phyloP scores from a whole-genome alignment of 2,888 invertebrate genomes.

The Aleiodes leptofemur region DNA sequence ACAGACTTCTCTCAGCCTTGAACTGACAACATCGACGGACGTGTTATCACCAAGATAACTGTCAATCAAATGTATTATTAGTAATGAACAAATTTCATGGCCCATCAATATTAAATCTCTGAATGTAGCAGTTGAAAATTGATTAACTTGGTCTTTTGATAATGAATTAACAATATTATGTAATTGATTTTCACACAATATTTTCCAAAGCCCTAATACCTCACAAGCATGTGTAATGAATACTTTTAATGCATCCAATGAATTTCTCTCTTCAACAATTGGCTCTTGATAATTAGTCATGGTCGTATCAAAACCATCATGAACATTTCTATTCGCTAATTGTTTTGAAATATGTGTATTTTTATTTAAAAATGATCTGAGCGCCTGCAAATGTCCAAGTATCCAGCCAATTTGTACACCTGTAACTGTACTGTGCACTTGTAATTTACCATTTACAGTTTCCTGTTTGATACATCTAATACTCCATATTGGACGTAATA shows the following conservation, averaged over 20 bases:
- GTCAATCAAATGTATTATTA: constrained; percentile 91
- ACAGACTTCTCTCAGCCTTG: constrained; percentile 91
- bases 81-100: constrained; percentile 84
- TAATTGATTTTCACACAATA: constrained; percentile 94
- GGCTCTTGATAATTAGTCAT: constrained; percentile 67
- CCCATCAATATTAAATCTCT: constrained; percentile 88
- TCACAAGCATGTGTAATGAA: constrained; percentile 89
- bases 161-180: constrained; percentile 85
- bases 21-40: constrained; percentile 93
- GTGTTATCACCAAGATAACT: constrained; percentile 96
- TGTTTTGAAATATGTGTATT: constrained; percentile 78
- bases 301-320: constrained; percentile 67
- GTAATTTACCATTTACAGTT: constrained; percentile 62
- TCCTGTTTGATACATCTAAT: constrained; percentile 83
- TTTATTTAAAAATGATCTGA: constrained; percentile 84
- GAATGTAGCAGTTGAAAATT: constrained; percentile 79
- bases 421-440: constrained; percentile 68
- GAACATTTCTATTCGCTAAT: constrained; percentile 60
- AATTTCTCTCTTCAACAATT: constrained; percentile 83
- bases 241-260: constrained; percentile 85
- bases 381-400: constrained; percentile 84
- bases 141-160: constrained; percentile 80
- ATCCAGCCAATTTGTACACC: constrained; percentile 77
- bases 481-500: constrained; percentile 93
- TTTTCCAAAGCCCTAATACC: constrained; percentile 94